phyloP scores from a whole-genome alignment of 1,140 invertebrate genomes.

The Spodoptera frugiperda region DNA sequence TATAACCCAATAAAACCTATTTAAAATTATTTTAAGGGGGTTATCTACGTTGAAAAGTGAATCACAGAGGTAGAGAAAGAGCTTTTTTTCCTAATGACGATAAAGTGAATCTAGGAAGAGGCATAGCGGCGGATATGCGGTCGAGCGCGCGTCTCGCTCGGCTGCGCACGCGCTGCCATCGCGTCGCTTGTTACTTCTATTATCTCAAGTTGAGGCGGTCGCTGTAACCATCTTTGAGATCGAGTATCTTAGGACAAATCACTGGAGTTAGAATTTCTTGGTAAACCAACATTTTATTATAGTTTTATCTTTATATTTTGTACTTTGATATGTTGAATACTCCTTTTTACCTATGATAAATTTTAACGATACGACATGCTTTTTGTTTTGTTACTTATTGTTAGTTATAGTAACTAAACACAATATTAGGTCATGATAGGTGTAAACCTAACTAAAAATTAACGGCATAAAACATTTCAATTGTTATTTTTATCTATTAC shows the following conservation, averaged over 20 bases:
- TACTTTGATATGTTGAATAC: constrained; percentile 2
- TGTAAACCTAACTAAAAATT: no score
- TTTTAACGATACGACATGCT: background rate
- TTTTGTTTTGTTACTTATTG: no score
- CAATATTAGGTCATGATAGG: no score
- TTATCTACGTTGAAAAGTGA: constrained; percentile 34
- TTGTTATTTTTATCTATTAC: background rate
- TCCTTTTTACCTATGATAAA: background rate
- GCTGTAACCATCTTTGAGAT: constrained; percentile 68
- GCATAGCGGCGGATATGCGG: constrained; percentile 79
- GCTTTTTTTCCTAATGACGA: constrained; percentile 39
- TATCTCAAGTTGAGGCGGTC: constrained; percentile 67
- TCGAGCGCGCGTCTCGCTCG: constrained; percentile 75
- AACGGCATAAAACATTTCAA: background rate
- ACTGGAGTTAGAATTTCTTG: constrained; percentile 56
- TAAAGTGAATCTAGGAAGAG: constrained; percentile 70
- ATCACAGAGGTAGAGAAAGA: constrained; percentile 37
- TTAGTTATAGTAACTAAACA: no score
- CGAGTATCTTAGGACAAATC: constrained; percentile 64
- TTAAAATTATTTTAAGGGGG: constrained; percentile 7
- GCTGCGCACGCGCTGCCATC: constrained; percentile 73
- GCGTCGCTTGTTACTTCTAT: constrained; percentile 75
- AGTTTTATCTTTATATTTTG: constrained; percentile 2
- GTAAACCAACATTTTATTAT: constrained; percentile 43
- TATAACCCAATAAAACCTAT: no score